Evolutionary conservation across 2,888 invertebrate species (phyloP).

Genomic region (Xestia rhomboidea): DNA sequence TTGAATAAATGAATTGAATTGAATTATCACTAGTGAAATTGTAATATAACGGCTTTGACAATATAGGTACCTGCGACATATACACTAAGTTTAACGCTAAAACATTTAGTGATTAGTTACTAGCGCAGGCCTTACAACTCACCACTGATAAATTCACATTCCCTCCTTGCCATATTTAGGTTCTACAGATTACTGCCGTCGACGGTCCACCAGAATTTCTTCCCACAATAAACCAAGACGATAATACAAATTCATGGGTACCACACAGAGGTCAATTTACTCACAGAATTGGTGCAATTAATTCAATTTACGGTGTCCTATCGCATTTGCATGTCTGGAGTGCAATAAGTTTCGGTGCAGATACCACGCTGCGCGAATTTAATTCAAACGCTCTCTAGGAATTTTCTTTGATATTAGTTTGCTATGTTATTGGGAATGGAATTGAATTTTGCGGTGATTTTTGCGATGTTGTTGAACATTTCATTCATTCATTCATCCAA

Average conservation of each 20-base stretch:
- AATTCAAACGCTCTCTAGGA: conserved; percentile 26
- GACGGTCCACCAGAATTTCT: conserved; percentile 28
- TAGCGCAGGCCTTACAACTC: too few relatives aligned
- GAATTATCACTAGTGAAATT: too few relatives aligned
- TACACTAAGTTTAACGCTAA: too few relatives aligned
- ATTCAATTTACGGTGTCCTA: conserved; percentile 73
- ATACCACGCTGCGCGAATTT: conserved; percentile 45
- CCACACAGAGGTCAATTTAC: conserved; percentile 70
- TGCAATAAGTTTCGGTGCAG: conserved; percentile 57
- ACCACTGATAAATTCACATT: conserved; percentile 4
- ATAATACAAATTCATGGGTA: conserved; percentile 74
- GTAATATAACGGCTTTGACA: too few relatives aligned
- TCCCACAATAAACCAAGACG: conserved; percentile 54
- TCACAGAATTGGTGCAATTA: conserved; percentile 75
- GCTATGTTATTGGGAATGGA: not conserved
- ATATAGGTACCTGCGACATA: too few relatives aligned
- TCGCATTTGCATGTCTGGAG: conserved; percentile 77
- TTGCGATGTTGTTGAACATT: not conserved
- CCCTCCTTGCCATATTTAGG: conserved; percentile 12
- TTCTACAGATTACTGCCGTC: conserved; percentile 17
- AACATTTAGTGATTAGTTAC: too few relatives aligned
- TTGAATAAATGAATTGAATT: too few relatives aligned
- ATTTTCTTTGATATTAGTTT: conserved; percentile 48
- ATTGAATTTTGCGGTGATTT: not conserved
- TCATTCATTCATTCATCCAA: too few relatives aligned